These are phyloP conservation scores for Xiphias gladius DNA, from an alignment of 2,113 vertebrate genomes.

Conservation along the genomic window DNA sequence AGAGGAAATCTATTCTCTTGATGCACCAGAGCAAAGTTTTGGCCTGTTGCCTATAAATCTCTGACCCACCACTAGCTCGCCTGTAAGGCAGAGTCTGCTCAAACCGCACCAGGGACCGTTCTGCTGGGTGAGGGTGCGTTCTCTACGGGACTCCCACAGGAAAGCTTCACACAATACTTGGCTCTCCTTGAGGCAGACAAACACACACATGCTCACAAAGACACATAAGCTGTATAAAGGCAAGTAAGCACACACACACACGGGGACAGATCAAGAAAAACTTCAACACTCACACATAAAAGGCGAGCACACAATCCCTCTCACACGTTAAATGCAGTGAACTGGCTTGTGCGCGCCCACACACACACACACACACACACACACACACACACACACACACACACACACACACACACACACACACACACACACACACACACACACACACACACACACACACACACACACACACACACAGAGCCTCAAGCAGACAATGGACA, in stretches of 20 bases:
- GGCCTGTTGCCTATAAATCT: slow-evolving; percentile 55
- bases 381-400: slow-evolving; percentile 27
- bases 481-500: slow-evolving; percentile 73
- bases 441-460: slow-evolving; percentile 41
- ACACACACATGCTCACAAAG: slow-evolving; percentile 44
- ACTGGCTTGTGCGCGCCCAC: slow-evolving; percentile 23
- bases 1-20: slow-evolving; percentile 70
- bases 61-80: slow-evolving; percentile 62
- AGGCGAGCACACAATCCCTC: slow-evolving; percentile 40
- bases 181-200: slow-evolving; percentile 68
- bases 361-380: slow-evolving; percentile 37
- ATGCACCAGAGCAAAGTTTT: slow-evolving; percentile 55
- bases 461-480: slow-evolving; percentile 42
- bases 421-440: slow-evolving; percentile 25
- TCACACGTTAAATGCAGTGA: slow-evolving; percentile 45
- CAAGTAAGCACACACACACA: slow-evolving; percentile 28
- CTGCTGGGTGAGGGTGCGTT: slow-evolving; percentile 66
- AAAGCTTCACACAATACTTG: slow-evolving; percentile 78
- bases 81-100: slow-evolving; percentile 43
- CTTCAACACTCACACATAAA: slow-evolving; percentile 44
- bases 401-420: slow-evolving; percentile 47
- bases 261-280: slow-evolving; percentile 53
- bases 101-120: slow-evolving; percentile 20
- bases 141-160: slow-evolving; percentile 74
- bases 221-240: slow-evolving; percentile 29